Conservation (phyloP, 92 coral and sea anemone species). For the Phymanthus crucifer region DNA sequence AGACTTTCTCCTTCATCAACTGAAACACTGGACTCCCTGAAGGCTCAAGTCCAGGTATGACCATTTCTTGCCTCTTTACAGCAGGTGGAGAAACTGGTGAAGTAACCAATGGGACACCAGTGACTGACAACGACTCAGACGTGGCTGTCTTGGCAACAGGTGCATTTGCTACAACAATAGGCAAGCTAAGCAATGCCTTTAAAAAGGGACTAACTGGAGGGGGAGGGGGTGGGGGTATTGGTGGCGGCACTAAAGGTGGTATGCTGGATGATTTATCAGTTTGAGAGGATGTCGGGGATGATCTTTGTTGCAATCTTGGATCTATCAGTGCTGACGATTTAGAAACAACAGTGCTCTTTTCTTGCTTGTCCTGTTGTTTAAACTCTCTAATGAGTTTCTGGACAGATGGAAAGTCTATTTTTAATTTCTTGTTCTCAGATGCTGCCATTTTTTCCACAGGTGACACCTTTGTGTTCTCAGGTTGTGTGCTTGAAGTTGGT, state of each 20-base stretch:
- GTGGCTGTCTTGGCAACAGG: not conserved
- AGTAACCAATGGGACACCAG: not conserved
- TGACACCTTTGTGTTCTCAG: too few relatives aligned
- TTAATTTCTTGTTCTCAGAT: not conserved
- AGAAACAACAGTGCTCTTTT: not conserved
- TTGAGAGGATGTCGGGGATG: not conserved
- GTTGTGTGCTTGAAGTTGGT: not conserved
- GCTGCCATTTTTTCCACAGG: not conserved
- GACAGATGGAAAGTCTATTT: not conserved
- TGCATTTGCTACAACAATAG: not conserved
- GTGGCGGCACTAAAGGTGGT: constrained; percentile 5
- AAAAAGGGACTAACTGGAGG: not conserved
- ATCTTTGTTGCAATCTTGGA: constrained; percentile 15
- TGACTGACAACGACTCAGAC: not conserved
- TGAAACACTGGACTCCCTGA: constrained; percentile 23
- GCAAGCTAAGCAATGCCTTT: not conserved
- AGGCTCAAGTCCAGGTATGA: constrained; percentile 25
- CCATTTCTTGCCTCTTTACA: constrained; percentile 12
- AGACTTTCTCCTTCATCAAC: constrained; percentile 14
- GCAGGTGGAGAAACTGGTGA: constrained; percentile 30
- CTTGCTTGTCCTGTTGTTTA: not conserved
- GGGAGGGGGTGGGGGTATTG: constrained; percentile 34
- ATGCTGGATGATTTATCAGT: not conserved
- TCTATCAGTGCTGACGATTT: not conserved
- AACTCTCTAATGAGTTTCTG: constrained; percentile 1